Percentiles rank a stretch among this genome's conserved stretches.
phyloP scores from a whole-genome alignment of 1,140 invertebrate genomes.

The Orchestia grillus region DNA sequence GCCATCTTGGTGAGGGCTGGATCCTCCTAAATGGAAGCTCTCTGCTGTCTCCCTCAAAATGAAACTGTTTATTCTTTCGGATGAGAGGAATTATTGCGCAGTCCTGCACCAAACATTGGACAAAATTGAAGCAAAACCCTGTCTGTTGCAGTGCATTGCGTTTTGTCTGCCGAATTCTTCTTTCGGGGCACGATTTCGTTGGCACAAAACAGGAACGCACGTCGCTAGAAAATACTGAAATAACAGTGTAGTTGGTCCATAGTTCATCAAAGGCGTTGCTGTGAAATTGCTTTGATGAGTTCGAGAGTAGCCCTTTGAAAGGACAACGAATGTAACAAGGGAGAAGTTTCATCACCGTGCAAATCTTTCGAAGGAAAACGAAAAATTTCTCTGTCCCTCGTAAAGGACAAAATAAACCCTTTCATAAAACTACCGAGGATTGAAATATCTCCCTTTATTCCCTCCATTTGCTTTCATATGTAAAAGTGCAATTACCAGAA shows the following conservation, averaged over 20 bases:
- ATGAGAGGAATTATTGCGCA: slow-evolving; percentile 31
- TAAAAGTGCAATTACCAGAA: neutral
- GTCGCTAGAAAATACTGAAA: neutral
- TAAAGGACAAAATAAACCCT: neutral
- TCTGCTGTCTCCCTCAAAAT: neutral
- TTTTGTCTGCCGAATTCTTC: neutral
- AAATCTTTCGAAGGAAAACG: neutral
- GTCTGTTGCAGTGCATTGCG: neutral
- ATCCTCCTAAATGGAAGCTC: neutral
- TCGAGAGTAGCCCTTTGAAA: neutral
- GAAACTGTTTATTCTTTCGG: slow-evolving; percentile 12
- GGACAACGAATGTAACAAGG: neutral
- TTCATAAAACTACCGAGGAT: neutral
- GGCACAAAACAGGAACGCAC: neutral
- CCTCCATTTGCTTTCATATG: neutral
- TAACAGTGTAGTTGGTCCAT: neutral
- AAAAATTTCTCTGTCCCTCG: neutral
- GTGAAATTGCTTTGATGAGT: neutral
- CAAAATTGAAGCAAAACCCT: neutral
- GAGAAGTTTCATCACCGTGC: neutral
- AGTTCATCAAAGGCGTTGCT: neutral
- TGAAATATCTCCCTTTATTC: neutral
- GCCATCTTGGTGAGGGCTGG: neutral
- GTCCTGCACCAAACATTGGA: neutral
- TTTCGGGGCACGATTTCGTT: neutral